Evolutionary conservation across 2,797 vertebrate species (phyloP).

Genomic region (Margarornis squamiger): DNA sequence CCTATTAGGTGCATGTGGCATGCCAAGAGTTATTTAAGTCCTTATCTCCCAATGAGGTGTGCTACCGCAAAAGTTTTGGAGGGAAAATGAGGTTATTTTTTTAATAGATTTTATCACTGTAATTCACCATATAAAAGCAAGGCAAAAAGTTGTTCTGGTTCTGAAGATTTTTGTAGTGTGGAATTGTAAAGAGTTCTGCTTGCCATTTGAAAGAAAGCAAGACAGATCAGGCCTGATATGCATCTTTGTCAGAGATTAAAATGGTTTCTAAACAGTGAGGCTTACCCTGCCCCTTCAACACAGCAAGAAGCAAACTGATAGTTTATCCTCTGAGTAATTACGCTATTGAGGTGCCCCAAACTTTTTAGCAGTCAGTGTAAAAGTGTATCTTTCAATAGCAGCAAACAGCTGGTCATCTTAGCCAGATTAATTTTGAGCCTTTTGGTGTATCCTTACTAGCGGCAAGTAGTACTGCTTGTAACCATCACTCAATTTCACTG

Average conservation of each 20-base stretch:
- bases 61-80: background rate
- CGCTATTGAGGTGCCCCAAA: background rate
- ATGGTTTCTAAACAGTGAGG: background rate
- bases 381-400: background rate
- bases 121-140: background rate
- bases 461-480: rapidly evolving
- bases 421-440: background rate
- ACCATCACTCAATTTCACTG: background rate
- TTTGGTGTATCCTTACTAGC: background rate
- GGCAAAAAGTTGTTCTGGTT: background rate
- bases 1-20: rapidly evolving
- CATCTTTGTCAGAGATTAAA: background rate
- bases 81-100: background rate
- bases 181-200: background rate
- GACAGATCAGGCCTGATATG: background rate
- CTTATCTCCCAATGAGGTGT: background rate
- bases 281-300: background rate
- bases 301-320: background rate
- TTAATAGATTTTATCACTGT: background rate
- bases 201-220: background rate
- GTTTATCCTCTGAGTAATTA: background rate
- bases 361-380: background rate
- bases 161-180: background rate
- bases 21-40: background rate
- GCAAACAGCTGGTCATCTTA: background rate